phyloP scores from a whole-genome alignment of 1,140 invertebrate species.

The Lepidurus packardi region DNA sequence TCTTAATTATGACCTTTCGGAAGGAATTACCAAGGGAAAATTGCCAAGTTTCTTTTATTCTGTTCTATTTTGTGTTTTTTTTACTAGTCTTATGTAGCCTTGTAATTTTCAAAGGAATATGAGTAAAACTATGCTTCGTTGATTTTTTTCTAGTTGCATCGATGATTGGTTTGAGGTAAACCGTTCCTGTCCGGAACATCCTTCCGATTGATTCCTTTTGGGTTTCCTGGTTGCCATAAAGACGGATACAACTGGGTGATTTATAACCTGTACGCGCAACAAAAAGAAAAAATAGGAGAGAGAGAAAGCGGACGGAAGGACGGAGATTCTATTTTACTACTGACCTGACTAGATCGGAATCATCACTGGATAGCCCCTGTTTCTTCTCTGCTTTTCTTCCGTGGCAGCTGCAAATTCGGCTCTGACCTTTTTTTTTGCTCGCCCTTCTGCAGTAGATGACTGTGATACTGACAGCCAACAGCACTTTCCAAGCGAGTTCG shows the following conservation, averaged over 20 bases:
- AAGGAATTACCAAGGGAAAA: too few species aligned
- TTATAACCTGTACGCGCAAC: not conserved
- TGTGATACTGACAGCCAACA: not conserved
- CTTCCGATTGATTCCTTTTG: constrained; percentile 60
- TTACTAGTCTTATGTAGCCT: not conserved
- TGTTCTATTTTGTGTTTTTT: not conserved
- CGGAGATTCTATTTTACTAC: not conserved
- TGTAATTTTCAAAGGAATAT: not conserved
- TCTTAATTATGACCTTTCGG: too few species aligned
- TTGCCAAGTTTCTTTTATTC: not conserved
- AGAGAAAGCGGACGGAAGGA: too few species aligned
- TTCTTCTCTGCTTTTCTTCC: not conserved
- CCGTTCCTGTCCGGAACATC: constrained; percentile 93
- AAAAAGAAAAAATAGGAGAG: not conserved
- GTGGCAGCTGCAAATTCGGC: not conserved
- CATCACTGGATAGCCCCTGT: not conserved
- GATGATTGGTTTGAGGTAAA: constrained; percentile 97
- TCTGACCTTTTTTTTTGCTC: not conserved
- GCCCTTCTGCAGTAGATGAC: not conserved
- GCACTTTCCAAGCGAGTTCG: not conserved
- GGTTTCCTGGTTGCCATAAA: not conserved
- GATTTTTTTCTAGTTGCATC: constrained; percentile 67
- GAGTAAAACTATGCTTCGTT: constrained; percentile 34
- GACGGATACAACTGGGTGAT: not conserved
- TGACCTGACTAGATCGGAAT: not conserved